phyloP scores from a whole-genome alignment of 2,888 invertebrate genomes.

The Drosophila helvetica region DNA sequence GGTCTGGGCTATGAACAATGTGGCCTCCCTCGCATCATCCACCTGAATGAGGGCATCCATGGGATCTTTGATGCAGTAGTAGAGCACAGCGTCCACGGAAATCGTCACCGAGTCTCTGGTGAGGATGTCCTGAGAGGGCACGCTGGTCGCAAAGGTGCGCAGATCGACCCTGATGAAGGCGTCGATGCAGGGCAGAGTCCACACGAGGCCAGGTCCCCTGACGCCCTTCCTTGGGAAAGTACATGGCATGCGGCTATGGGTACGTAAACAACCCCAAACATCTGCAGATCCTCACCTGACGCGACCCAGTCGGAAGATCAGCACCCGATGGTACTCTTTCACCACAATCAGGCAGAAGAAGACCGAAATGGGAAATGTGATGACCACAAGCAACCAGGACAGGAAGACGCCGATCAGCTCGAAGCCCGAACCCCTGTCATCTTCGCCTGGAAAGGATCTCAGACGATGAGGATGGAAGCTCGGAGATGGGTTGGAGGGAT shows the following conservation, averaged over 20 bases:
- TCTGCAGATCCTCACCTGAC: slow-evolving; percentile 57
- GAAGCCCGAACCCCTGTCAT: background rate
- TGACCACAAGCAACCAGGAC: slow-evolving; percentile 37
- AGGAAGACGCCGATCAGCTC: slow-evolving; percentile 27
- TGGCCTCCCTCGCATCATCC: slow-evolving; percentile 86
- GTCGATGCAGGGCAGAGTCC: slow-evolving; percentile 87
- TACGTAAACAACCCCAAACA: rapidly evolving
- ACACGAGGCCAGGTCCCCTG: slow-evolving; percentile 86
- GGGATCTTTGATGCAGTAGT: slow-evolving; percentile 90
- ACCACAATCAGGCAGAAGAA: slow-evolving; percentile 82
- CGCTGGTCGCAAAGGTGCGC: slow-evolving; percentile 86
- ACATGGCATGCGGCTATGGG: background rate
- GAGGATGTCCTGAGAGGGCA: slow-evolving; percentile 87
- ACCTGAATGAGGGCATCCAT: slow-evolving; percentile 89
- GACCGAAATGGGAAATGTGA: slow-evolving; percentile 74
- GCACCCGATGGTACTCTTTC: slow-evolving; percentile 86
- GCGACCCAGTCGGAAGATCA: slow-evolving; percentile 87
- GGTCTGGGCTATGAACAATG: slow-evolving; percentile 91
- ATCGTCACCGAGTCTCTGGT: slow-evolving; percentile 96
- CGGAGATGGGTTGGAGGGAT: background rate
- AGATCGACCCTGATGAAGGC: slow-evolving; percentile 85
- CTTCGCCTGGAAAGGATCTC: slow-evolving; percentile 35
- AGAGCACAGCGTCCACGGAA: slow-evolving; percentile 94
- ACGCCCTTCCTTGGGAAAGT: slow-evolving; percentile 79
- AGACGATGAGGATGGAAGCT: background rate